Conservation (phyloP, 2,797 vertebrate genomes). For the Tapera naevia region DNA sequence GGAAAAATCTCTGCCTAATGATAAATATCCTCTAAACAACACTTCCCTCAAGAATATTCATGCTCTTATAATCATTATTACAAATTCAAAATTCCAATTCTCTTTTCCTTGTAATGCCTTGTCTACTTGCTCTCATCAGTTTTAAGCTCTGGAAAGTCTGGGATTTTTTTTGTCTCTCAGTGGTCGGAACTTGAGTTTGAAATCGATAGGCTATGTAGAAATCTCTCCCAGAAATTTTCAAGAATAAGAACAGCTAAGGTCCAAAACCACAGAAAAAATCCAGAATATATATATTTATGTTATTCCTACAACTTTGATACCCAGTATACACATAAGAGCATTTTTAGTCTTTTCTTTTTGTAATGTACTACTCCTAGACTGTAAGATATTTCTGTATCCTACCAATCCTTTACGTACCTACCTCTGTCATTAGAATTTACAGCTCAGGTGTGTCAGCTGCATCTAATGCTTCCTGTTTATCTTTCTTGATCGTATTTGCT, state of each 20-base stretch:
- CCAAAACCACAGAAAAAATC: not conserved
- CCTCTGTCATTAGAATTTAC: not conserved
- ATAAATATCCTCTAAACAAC: slow-evolving; percentile 21
- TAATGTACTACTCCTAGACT: not conserved
- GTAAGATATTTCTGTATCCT: not conserved
- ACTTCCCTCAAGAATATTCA: not conserved
- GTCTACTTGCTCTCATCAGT: not conserved
- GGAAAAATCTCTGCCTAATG: slow-evolving; percentile 40
- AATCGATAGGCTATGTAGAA: not conserved
- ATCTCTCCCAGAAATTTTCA: not conserved
- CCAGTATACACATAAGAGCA: not conserved
- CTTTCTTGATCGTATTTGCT: not conserved
- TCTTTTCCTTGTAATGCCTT: not conserved
- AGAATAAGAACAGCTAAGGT: not conserved
- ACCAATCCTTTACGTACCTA: accelerated
- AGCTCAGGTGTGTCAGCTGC: not conserved
- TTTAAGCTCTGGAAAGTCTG: not conserved
- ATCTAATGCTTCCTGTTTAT: not conserved
- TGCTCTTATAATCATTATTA: not conserved
- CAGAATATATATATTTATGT: not conserved
- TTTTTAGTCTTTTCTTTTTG: not conserved
- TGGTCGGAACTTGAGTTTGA: not conserved
- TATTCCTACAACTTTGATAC: not conserved
- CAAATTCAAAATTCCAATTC: not conserved
- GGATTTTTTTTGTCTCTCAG: not conserved